Percentiles rank a stretch among this genome's conserved stretches.
Conservation (phyloP, 2,888 invertebrate species). For the Agrochola lota region DNA sequence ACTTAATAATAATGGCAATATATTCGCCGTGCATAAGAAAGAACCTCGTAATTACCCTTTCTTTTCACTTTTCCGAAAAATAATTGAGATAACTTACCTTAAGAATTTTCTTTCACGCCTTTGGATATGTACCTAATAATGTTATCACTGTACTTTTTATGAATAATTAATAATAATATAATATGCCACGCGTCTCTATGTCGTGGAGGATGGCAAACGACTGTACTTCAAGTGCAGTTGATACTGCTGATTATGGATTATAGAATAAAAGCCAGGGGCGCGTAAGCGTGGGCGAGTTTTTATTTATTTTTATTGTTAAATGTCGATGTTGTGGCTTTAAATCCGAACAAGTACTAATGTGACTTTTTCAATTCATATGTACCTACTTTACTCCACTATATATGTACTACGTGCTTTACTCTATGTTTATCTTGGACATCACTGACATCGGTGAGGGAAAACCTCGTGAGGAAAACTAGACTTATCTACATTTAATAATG, state of each 20-base stretch:
- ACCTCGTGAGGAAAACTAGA: too few species aligned
- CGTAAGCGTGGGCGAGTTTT: constrained; percentile 15
- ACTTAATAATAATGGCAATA: too few species aligned
- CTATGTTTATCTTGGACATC: too few species aligned
- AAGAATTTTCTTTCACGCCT: constrained; percentile 37
- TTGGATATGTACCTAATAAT: neutral
- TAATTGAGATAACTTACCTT: constrained; percentile 39
- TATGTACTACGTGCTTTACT: too few species aligned
- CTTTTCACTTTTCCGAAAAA: neutral
- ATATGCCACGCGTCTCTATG: constrained; percentile 31
- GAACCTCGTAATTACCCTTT: neutral
- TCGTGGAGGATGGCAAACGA: constrained; percentile 26
- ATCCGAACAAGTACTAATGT: too few species aligned
- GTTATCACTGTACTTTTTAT: constrained; percentile 34
- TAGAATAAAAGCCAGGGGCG: constrained; percentile 53
- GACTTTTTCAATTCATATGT: too few species aligned
- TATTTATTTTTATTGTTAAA: neutral
- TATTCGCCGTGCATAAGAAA: neutral
- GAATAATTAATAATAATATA: constrained; percentile 14
- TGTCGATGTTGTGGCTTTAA: neutral
- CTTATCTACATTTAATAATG: too few species aligned
- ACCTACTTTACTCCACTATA: too few species aligned
- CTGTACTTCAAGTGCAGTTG: constrained; percentile 39
- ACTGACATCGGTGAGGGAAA: too few species aligned
- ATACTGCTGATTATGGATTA: constrained; percentile 56